Conservation (phyloP, 37 sponge, comb jelly and placozoan genomes). For the Lycopodina hypogea region DNA sequence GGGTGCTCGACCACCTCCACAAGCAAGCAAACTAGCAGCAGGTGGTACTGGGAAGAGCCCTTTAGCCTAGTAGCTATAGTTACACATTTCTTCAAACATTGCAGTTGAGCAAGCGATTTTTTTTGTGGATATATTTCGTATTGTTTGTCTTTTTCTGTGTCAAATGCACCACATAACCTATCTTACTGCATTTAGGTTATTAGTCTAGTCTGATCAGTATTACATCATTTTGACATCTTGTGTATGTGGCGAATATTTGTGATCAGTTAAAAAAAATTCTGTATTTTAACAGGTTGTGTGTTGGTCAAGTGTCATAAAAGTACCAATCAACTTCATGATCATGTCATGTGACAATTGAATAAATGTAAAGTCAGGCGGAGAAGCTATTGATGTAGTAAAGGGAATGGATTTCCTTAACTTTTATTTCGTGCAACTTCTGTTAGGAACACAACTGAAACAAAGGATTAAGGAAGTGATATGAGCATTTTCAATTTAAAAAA, state of each 20-base stretch:
- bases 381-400: slow-evolving; percentile 50
- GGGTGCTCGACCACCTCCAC: not conserved
- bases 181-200: no score
- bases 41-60: slow-evolving; percentile 6
- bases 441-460: no score
- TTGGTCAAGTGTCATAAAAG: no score
- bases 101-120: not conserved
- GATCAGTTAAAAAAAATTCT: no score
- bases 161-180: not conserved
- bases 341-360: no score
- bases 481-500: no score
- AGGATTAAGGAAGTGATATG: no score
- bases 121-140: not conserved
- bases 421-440: slow-evolving; percentile 28
- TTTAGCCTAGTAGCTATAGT: not conserved
- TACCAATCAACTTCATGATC: no score
- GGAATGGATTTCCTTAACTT: slow-evolving; percentile 30
- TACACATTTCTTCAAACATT: not conserved
- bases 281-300: no score
- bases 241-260: no score
- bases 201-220: not conserved
- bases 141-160: not conserved
- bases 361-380: no score
- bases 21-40: slow-evolving; percentile 18
- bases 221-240: no score